Evolutionary conservation across 2,797 vertebrate species (phyloP), one percentile per base, ranked within the genome.

Genomic region (Dendrocincla fuliginosa): DNA sequence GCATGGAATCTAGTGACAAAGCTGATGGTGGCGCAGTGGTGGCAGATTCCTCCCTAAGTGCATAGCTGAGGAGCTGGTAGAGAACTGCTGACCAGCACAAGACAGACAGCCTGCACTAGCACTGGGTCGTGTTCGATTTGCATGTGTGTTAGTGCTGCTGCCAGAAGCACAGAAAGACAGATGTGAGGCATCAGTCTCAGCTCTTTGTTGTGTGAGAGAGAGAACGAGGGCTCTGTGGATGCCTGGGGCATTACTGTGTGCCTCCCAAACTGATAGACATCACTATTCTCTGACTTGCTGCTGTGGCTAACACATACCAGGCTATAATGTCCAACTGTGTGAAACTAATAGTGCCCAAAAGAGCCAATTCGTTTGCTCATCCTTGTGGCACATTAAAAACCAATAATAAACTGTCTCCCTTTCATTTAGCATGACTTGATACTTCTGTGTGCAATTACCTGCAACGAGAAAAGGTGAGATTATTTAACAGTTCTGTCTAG

Each of bases 311-410:
- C 55, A 19, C 90, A 10, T 80, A 94, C 74, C 80, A 82, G 89
- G 27, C 90, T 73, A 11, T 91, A 84, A 93, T 91, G 89, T 42
- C 92, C 95, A 96, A 95, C 84, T 95, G 1, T 9, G 91, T 96
- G 95, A 87, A 97, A 96, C 96, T 96, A 92, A 96, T 90, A 70
- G 69, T 50, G 78, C 93, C 81, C 92, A 64, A 95, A 96, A 87
- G 95, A 89, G 41, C 75, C 84, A 93, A 65, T 97, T 95, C 41
- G 4, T 90, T 82, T 90, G 73, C 83, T 89, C 60, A 25, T 93
- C 65, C 71, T 57, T 80, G 89, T 96, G 89, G 60, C 46, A 60
- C 41, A 13, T 95, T 92, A 93, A 70, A 79, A 95, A 76, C 35
- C 25, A 46, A 50, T 82, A 74, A 80, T 60, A 87, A 94, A 90